Percentiles rank a stretch among this genome's conserved stretches.
Conservation (phyloP, 2,888 invertebrate species). For the Mechanitis messenoides region DNA sequence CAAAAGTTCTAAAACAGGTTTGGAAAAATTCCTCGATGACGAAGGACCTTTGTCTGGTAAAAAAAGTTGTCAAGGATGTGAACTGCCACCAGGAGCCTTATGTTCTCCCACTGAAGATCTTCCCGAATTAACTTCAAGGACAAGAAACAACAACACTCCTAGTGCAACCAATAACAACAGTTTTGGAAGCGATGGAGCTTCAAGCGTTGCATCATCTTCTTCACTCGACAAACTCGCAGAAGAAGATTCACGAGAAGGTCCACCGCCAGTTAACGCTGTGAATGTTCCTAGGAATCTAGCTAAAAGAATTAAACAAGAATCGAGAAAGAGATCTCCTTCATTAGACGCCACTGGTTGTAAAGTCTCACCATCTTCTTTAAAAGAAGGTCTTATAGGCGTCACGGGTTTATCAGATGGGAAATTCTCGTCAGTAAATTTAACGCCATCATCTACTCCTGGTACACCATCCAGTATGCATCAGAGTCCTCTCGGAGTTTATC, state of each 20-base stretch:
- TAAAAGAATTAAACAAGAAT: slow-evolving; percentile 73
- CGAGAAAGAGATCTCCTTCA: slow-evolving; percentile 76
- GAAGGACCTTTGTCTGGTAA: slow-evolving; percentile 79
- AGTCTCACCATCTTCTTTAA: slow-evolving; percentile 74
- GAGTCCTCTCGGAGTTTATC: slow-evolving; percentile 80
- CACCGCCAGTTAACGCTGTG: slow-evolving; percentile 78
- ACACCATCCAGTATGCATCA: slow-evolving; percentile 79
- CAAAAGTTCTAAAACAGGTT: slow-evolving; percentile 80
- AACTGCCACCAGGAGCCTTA: slow-evolving; percentile 80
- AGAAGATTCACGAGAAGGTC: slow-evolving; percentile 85
- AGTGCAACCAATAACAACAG: slow-evolving; percentile 86
- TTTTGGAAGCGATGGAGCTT: slow-evolving; percentile 86
- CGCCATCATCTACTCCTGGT: slow-evolving; percentile 79
- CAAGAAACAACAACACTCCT: slow-evolving; percentile 88
- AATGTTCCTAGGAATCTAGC: slow-evolving; percentile 72
- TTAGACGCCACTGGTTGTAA: slow-evolving; percentile 65
- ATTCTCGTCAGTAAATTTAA: slow-evolving; percentile 79
- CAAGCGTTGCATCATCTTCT: slow-evolving; percentile 80
- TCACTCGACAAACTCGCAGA: slow-evolving; percentile 86
- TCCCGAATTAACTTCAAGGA: slow-evolving; percentile 81
- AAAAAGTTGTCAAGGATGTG: slow-evolving; percentile 87
- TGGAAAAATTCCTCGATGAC: slow-evolving; percentile 81
- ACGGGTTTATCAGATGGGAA: slow-evolving; percentile 74
- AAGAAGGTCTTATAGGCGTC: slow-evolving; percentile 66
- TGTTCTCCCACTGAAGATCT: slow-evolving; percentile 81